phyloP scores from a whole-genome alignment of 2,797 vertebrate species.

The Melanotaenia pygmaea region DNA sequence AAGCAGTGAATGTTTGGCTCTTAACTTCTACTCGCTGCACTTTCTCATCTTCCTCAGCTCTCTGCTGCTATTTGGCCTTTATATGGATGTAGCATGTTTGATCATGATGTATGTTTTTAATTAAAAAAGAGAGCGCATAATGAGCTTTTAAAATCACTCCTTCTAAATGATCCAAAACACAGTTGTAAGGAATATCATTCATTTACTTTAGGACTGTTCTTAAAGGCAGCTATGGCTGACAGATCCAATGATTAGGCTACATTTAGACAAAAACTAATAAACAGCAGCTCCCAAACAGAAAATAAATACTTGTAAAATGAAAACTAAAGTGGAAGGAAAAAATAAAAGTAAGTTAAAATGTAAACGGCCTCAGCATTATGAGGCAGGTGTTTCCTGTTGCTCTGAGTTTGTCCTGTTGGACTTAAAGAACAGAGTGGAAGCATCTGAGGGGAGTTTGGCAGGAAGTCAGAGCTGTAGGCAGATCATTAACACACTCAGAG shows the following conservation, averaged over 20 bases:
- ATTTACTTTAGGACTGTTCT: background rate
- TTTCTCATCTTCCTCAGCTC: conserved; percentile 28
- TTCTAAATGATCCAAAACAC: conserved; percentile 2
- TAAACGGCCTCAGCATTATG: background rate
- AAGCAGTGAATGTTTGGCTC: conserved; percentile 32
- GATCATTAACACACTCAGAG: conserved; percentile 25
- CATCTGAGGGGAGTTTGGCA: conserved; percentile 25
- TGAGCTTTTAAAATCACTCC: background rate
- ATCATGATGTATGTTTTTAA: conserved; percentile 14
- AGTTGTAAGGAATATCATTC: background rate
- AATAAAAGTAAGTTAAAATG: background rate
- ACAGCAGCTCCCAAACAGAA: background rate
- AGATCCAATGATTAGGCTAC: background rate
- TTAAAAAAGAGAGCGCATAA: background rate
- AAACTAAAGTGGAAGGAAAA: background rate
- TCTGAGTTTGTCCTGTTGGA: conserved; percentile 2
- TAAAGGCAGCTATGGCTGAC: background rate
- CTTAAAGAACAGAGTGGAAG: conserved; percentile 13
- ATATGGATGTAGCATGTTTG: background rate
- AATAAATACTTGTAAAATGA: background rate
- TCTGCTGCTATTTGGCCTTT: conserved; percentile 15
- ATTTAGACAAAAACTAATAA: background rate
- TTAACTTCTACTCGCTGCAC: conserved; percentile 11
- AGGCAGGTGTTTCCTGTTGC: background rate
- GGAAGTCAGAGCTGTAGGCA: conserved; percentile 10